Conservation (phyloP, 2,888 invertebrate genomes). For the Drosophila colorata region DNA sequence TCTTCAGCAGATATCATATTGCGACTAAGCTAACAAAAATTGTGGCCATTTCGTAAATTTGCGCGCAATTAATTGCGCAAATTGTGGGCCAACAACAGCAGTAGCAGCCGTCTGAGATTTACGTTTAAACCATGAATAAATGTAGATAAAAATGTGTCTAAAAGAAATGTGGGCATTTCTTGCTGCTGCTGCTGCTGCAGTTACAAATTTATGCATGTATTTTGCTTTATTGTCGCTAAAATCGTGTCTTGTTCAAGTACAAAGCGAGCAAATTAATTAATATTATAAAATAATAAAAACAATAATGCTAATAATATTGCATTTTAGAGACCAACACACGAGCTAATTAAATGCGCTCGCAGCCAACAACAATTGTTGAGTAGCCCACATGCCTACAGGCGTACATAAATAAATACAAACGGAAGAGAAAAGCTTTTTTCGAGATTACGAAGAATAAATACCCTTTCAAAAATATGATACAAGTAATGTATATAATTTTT, state of each 20-base stretch:
- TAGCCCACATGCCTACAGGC: constrained; percentile 51
- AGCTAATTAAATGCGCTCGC: constrained; percentile 61
- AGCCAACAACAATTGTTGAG: constrained; percentile 42
- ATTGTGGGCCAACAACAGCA: constrained; percentile 47
- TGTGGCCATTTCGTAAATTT: constrained; percentile 61
- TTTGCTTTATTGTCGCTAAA: constrained; percentile 1
- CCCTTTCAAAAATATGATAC: neutral
- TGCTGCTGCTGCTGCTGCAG: constrained; percentile 4
- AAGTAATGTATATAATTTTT: too few relatives aligned
- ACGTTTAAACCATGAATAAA: constrained; percentile 48
- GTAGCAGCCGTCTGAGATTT: constrained; percentile 54
- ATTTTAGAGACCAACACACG: constrained; percentile 24
- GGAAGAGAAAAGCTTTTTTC: neutral
- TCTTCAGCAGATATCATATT: constrained; percentile 62
- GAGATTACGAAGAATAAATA: neutral
- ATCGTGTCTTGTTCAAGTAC: constrained; percentile 63
- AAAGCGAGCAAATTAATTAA: constrained; percentile 63
- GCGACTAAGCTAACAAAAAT: constrained; percentile 44
- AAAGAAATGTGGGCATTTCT: constrained; percentile 40
- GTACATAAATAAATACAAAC: constrained; percentile 21
- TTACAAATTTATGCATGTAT: constrained; percentile 19
- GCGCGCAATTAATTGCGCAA: constrained; percentile 71
- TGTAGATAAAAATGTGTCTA: constrained; percentile 17
- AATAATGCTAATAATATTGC: constrained; percentile 14
- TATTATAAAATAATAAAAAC: constrained; percentile 24